Evolutionary conservation across 2,113 vertebrate species (phyloP), one percentile per base, ranked within the genome.

Genomic region (Fulmarus glacialis): DNA sequence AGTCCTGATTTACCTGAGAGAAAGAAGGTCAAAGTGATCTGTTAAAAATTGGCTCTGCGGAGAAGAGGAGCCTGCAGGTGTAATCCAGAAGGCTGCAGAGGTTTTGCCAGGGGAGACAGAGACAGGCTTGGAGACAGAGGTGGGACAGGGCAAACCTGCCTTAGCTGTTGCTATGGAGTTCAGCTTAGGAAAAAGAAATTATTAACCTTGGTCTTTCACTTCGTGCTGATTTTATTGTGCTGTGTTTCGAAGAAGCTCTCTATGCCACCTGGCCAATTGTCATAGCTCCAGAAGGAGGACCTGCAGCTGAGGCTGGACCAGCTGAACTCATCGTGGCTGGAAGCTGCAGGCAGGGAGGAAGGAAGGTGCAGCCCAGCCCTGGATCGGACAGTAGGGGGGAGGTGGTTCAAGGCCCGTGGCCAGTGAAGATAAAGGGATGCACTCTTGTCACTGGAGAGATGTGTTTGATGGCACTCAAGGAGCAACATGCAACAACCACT

Each of bases 301-400:
- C 15, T 68, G 59, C 32, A 48, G 30, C 71, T 77, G 71, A 78
- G 30, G 21, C n/a, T 56, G 40, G 42, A 73, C n/a, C n/a, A 60
- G 64, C 15, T 59, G 82, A 71, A 53, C 43, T 36, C 11, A 14
- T 16, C 1, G 2, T 10, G 20, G 20, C 42, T 70, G 43, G 58
- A 42, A 73, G 38, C 21, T 78, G 58, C 43, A 59, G 34, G 22
- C 27, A 17, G 14, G 34, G 20, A 64, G 52, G 32, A 18, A 83
- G 52, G 38, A 75, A 60, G 50, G 29, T 40, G 17, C 38, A 83
- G 34, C 36, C 32, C 45, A 75, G 53, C 17, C 53, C 9, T 29
- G 62, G 68, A 48, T 15, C 1, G 0, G 42, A 32, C 38, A 66
- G 22, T 24, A 30, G 0, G 4, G 12, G 11, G 8, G 11, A 45